Conservation (phyloP, 2,888 invertebrate species). For the Carpatolechia fugitivella region DNA sequence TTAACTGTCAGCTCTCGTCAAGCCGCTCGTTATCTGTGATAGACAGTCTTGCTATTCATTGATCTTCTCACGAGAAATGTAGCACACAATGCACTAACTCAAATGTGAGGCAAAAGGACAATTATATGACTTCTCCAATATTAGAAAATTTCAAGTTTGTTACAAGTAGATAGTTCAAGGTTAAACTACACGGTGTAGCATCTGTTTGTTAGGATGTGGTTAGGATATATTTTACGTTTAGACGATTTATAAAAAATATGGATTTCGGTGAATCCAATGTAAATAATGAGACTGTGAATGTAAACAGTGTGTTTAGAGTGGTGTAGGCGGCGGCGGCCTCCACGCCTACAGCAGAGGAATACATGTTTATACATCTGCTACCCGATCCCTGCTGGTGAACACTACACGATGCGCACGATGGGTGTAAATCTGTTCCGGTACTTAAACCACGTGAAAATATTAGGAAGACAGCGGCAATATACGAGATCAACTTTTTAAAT, state of each 20-base stretch:
- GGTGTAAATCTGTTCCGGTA: conserved; percentile 13
- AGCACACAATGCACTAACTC: neutral
- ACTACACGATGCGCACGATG: conserved; percentile 24
- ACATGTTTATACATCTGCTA: conserved; percentile 64
- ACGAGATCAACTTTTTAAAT: neutral
- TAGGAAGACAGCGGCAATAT: neutral
- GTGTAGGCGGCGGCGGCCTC: conserved; percentile 60
- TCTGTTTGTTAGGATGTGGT: too few relatives aligned
- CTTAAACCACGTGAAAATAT: neutral
- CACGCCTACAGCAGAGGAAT: conserved; percentile 61
- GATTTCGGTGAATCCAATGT: conserved; percentile 47
- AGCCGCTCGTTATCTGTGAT: conserved; percentile 7
- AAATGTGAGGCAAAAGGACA: neutral
- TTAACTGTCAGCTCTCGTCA: conserved; percentile 20
- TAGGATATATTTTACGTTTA: neutral
- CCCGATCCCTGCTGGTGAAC: conserved; percentile 46
- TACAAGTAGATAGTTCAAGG: neutral
- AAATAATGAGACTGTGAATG: conserved; percentile 46
- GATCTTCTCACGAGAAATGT: conserved; percentile 4
- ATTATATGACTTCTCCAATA: neutral
- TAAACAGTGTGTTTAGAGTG: conserved; percentile 46
- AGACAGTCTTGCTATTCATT: conserved; percentile 5
- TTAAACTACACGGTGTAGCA: too few relatives aligned
- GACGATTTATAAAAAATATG: conserved; percentile 5
- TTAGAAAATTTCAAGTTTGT: neutral